Conservation (phyloP, 2,113 vertebrate species). For the Festucalex cinctus region DNA sequence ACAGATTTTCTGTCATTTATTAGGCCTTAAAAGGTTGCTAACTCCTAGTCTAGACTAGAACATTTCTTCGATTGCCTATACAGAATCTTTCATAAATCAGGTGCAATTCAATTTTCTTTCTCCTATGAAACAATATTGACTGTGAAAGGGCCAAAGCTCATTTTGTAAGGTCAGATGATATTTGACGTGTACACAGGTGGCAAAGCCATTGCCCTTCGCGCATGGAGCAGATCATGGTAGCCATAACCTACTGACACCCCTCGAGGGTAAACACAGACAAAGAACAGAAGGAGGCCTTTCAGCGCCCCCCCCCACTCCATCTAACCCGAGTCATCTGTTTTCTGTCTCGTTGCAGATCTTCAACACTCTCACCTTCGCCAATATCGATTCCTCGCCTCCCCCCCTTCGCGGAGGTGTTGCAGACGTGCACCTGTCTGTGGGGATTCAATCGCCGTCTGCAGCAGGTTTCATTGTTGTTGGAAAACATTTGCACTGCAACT, state of each 20-base stretch:
- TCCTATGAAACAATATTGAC: no score
- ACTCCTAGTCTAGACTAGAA: no score
- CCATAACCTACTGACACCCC: slow-evolving; percentile 51
- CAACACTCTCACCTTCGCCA: slow-evolving; percentile 56
- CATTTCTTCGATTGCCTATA: no score
- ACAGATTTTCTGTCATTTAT: no score
- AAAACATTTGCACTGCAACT: not conserved
- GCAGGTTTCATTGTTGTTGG: not conserved
- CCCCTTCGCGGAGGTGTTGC: slow-evolving; percentile 31
- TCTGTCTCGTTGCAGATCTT: slow-evolving; percentile 48
- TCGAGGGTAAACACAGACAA: slow-evolving; percentile 60
- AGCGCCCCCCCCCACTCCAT: not conserved
- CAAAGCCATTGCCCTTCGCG: slow-evolving; percentile 17
- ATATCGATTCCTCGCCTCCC: slow-evolving; percentile 34
- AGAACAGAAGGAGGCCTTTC: slow-evolving; percentile 55
- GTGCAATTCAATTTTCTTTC: no score
- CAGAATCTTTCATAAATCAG: no score
- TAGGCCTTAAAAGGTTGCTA: no score
- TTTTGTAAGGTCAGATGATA: not conserved
- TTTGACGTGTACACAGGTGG: not conserved
- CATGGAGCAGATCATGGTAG: slow-evolving; percentile 40
- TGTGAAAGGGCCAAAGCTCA: no score
- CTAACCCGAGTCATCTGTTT: slow-evolving; percentile 62
- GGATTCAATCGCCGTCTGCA: slow-evolving; percentile 20
- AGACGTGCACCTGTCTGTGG: slow-evolving; percentile 56